A percentile compares a stretch with the other conserved stretches of the same genome.
Evolutionary conservation across 2,888 invertebrate genomes (phyloP).

Genomic region (Maniola hyperantus): DNA sequence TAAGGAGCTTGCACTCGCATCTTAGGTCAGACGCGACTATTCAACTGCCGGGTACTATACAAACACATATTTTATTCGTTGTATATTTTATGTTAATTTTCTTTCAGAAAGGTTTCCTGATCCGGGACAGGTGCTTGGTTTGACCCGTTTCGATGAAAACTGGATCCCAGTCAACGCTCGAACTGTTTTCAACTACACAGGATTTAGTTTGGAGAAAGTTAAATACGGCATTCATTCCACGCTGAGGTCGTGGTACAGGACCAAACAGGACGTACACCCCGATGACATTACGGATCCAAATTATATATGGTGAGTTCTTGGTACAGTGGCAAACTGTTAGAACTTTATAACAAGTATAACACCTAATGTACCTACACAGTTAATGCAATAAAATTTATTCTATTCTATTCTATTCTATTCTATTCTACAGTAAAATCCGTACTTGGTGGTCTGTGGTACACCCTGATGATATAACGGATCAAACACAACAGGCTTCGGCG

Average conservation of each 20-base stretch:
- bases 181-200: slow-evolving; percentile 38
- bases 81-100: background rate
- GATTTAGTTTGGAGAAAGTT: slow-evolving; percentile 47
- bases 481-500: no score
- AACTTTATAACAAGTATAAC: no score
- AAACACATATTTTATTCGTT: no score
- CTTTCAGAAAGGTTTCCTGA: slow-evolving; percentile 56
- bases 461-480: no score
- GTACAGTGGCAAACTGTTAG: background rate
- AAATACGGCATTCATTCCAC: slow-evolving; percentile 47
- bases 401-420: no score
- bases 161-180: slow-evolving; percentile 47
- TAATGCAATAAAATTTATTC: no score
- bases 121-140: slow-evolving; percentile 54
- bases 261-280: background rate
- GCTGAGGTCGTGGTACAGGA: slow-evolving; percentile 52
- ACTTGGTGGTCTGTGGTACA: no score
- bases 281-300: slow-evolving; percentile 4
- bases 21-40: no score
- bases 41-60: no score
- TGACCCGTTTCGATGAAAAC: slow-evolving; percentile 51
- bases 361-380: no score
- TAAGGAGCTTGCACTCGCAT: no score
- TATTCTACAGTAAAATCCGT: no score
- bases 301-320: slow-evolving; percentile 16